Percentiles rank a stretch among this genome's conserved stretches.
phyloP scores from a whole-genome alignment of 2,888 invertebrate genomes.

The Drosophila antonietae region DNA sequence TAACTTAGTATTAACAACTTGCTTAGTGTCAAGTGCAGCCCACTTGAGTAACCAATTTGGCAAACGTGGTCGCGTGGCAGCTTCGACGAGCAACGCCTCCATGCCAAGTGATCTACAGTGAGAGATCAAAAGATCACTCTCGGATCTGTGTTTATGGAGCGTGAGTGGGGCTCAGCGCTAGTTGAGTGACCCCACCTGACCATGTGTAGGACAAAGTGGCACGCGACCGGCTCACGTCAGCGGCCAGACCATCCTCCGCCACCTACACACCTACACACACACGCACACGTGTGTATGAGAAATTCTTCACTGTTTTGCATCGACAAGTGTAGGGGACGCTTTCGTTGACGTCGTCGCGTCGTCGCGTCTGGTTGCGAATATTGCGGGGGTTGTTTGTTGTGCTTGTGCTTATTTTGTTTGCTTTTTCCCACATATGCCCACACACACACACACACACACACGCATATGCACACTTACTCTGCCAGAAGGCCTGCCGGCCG shows the following conservation, averaged over 20 bases:
- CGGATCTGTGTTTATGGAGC: constrained; percentile 72
- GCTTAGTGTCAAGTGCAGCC: constrained; percentile 58
- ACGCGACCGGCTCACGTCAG: constrained; percentile 61
- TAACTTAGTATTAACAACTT: neutral
- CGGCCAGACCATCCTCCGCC: constrained; percentile 40
- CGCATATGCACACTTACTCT: constrained; percentile 7
- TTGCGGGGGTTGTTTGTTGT: constrained; percentile 76
- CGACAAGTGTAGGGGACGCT: constrained; percentile 69
- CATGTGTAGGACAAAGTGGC: constrained; percentile 73
- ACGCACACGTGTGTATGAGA: constrained; percentile 40
- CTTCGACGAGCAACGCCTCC: constrained; percentile 60
- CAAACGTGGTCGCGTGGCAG: constrained; percentile 61
- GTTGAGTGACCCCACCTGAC: constrained; percentile 68
- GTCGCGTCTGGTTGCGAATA: constrained; percentile 64
- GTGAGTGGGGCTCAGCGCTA: constrained; percentile 51
- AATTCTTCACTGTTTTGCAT: constrained; percentile 62
- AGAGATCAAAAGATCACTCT: constrained; percentile 9
- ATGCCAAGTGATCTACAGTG: constrained; percentile 23
- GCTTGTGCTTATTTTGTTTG: constrained; percentile 45
- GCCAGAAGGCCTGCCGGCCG: constrained; percentile 30
- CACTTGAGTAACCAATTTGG: constrained; percentile 74
- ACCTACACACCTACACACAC: constrained; percentile 49
- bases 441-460: constrained; percentile 17
- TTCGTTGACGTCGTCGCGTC: constrained; percentile 60
- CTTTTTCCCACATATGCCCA: constrained; percentile 40